Conservation (phyloP, 2,113 vertebrate genomes). For the Gambusia affinis region DNA sequence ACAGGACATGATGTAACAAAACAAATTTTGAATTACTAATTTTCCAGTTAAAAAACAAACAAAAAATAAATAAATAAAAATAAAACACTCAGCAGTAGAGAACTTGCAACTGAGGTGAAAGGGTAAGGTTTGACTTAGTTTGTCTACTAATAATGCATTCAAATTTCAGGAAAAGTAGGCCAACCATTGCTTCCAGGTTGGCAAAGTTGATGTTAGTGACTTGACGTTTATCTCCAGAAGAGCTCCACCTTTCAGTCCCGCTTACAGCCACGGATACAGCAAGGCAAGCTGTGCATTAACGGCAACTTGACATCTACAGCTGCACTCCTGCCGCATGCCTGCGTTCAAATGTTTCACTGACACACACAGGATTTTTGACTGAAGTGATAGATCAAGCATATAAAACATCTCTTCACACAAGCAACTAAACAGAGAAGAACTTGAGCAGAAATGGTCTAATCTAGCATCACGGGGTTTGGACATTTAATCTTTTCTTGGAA, state of each 20-base stretch:
- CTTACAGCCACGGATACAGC: constrained; percentile 28
- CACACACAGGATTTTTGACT: background rate
- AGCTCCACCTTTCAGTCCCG: constrained; percentile 16
- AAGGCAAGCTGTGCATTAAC: constrained; percentile 19
- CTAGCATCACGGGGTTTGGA: background rate
- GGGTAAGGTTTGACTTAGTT: constrained; percentile 13
- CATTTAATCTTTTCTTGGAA: no score
- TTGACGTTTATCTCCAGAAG: constrained; percentile 30
- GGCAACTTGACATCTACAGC: constrained; percentile 36
- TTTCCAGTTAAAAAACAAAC: constrained; percentile 8
- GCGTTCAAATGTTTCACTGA: constrained; percentile 16
- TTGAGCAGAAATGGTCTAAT: background rate
- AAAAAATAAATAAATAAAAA: background rate
- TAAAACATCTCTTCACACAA: background rate
- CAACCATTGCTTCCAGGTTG: constrained; percentile 27
- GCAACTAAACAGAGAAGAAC: background rate
- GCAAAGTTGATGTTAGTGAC: constrained; percentile 3
- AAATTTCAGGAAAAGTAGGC: constrained; percentile 42
- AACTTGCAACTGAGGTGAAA: constrained; percentile 24
- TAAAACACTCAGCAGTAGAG: background rate
- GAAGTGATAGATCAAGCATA: background rate
- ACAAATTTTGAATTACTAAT: background rate
- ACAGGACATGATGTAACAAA: background rate
- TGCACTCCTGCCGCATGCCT: constrained; percentile 18
- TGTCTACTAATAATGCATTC: constrained; percentile 39